phyloP scores from a whole-genome alignment of 2,113 vertebrate genomes.

The Crotalus tigris region DNA sequence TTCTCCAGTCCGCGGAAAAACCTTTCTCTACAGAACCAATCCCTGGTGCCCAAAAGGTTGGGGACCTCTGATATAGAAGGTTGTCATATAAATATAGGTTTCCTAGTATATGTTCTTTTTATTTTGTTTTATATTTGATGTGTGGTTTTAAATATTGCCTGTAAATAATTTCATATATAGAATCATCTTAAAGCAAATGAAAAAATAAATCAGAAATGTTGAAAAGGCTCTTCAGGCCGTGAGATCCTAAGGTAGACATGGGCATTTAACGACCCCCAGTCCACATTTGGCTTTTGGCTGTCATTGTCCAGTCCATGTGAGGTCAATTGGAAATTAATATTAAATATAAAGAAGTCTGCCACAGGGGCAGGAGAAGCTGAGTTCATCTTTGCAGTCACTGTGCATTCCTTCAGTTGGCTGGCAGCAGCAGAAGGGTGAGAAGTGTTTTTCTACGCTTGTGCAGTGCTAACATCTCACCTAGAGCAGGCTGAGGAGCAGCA shows the following conservation, averaged over 20 bases:
- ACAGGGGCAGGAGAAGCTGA: neutral
- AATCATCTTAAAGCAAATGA: neutral
- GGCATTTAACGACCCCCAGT: neutral
- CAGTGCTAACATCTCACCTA: neutral
- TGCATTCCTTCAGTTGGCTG: neutral
- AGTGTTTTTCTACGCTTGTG: neutral
- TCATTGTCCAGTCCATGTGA: neutral
- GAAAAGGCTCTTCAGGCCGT: neutral
- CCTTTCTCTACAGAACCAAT: too few relatives aligned
- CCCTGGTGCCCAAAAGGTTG: too few relatives aligned
- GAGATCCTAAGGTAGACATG: neutral
- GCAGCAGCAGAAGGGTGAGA: neutral
- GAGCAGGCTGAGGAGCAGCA: neutral
- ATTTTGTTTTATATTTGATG: neutral
- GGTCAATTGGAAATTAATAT: neutral
- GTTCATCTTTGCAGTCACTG: neutral
- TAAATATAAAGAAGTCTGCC: neutral
- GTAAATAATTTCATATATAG: neutral
- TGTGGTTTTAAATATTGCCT: neutral
- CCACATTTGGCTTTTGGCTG: neutral
- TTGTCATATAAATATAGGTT: neutral
- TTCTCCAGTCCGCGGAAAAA: too few relatives aligned
- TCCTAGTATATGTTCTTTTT: neutral
- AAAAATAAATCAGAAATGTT: neutral
- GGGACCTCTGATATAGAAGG: neutral